Conservation (phyloP, 2,888 invertebrate species). For the Ephialtes manifestator region DNA sequence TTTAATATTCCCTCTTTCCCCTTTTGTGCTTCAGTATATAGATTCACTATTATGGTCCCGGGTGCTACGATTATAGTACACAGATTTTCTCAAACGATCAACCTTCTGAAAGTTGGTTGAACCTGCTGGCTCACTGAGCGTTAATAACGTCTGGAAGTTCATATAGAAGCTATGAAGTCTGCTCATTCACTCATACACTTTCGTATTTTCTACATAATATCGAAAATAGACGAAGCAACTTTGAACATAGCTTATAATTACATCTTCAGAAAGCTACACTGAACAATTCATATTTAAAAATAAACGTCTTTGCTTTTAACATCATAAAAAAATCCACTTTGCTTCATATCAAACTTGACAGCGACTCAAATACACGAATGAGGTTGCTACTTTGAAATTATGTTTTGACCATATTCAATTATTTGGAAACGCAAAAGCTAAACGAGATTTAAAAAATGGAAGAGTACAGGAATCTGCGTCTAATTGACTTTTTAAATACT, state of each 20-base stretch:
- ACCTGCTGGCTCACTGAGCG: slow-evolving; percentile 19
- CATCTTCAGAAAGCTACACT: neutral
- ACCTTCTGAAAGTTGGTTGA: slow-evolving; percentile 47
- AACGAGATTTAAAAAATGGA: too few relatives aligned
- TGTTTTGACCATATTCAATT: too few relatives aligned
- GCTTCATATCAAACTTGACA: neutral
- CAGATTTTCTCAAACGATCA: slow-evolving; percentile 62
- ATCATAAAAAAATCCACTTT: neutral
- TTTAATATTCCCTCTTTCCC: slow-evolving; percentile 56
- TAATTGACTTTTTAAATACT: too few relatives aligned
- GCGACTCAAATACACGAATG: neutral
- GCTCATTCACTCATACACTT: slow-evolving; percentile 32
- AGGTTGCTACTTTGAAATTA: neutral
- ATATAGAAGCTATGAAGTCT: slow-evolving; percentile 41
- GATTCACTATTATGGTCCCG: slow-evolving; percentile 46
- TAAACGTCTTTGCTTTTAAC: neutral
- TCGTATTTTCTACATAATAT: slow-evolving; percentile 10
- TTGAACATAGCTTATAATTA: neutral
- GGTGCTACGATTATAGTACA: slow-evolving; percentile 56
- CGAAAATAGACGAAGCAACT: neutral
- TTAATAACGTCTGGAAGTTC: slow-evolving; percentile 59
- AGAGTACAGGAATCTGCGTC: too few relatives aligned
- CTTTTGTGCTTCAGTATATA: slow-evolving; percentile 27
- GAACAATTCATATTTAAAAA: neutral
- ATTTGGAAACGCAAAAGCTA: too few relatives aligned